Conservation (phyloP, 30 jellyfish, hydroid and myxozoan genomes). For the Turritopsis rubra region DNA sequence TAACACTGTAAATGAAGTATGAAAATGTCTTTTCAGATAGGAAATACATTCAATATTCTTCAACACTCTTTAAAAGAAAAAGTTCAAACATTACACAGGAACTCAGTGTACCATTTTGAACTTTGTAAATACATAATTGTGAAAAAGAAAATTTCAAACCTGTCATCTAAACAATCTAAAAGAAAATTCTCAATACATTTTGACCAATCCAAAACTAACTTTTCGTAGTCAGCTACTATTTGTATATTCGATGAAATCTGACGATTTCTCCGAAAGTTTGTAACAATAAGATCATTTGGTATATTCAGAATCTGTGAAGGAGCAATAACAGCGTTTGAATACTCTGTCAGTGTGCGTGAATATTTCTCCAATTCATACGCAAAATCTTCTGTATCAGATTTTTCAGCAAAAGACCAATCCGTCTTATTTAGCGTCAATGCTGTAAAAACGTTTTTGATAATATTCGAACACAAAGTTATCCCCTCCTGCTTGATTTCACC, state of each 20-base stretch:
- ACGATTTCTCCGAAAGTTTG: constrained; percentile 47
- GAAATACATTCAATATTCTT: too few relatives aligned
- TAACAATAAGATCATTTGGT: constrained; percentile 44
- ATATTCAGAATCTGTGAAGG: constrained; percentile 57
- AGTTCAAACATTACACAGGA: too few relatives aligned
- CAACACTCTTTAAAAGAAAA: too few relatives aligned
- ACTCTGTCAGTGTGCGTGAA: constrained; percentile 50
- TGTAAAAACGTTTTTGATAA: constrained; percentile 28
- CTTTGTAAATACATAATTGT: too few relatives aligned
- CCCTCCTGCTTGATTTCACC: constrained; percentile 55
- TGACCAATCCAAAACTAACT: constrained; percentile 67
- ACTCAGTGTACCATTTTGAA: too few relatives aligned
- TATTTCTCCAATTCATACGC: constrained; percentile 44
- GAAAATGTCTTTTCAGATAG: too few relatives aligned
- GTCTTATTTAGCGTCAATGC: constrained; percentile 42
- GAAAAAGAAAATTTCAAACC: constrained; percentile 29
- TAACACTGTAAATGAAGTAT: too few relatives aligned
- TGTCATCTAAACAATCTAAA: constrained; percentile 47
- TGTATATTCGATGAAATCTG: constrained; percentile 39
- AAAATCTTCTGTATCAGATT: constrained; percentile 41
- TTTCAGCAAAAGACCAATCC: constrained; percentile 51
- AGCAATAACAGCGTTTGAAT: constrained; percentile 36
- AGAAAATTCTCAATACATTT: constrained; percentile 58
- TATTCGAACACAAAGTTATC: constrained; percentile 38
- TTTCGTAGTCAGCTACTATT: constrained; percentile 51